Evolutionary conservation across 2,888 invertebrate species (phyloP).

Genomic region (Bhutanitis thaidina): DNA sequence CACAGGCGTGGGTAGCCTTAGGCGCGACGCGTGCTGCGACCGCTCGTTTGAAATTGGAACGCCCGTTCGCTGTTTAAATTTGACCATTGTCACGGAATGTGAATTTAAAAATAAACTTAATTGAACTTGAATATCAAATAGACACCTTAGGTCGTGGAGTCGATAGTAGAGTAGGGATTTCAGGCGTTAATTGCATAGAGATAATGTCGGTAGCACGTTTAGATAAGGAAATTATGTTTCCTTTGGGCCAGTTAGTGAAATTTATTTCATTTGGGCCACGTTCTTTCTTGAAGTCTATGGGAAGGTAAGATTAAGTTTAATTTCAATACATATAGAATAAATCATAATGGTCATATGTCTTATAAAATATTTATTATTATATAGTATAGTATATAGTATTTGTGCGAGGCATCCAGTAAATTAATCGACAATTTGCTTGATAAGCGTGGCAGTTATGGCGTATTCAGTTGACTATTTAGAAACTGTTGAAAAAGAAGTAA

Average conservation of each 20-base stretch:
- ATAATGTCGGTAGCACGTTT: not conserved
- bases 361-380: too few species aligned
- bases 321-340: too few species aligned
- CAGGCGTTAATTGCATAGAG: not conserved
- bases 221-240: not conserved
- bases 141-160: conserved; percentile 8
- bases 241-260: not conserved
- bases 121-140: conserved; percentile 17
- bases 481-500: too few species aligned
- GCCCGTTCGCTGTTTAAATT: conserved; percentile 48
- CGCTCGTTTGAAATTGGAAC: conserved; percentile 49
- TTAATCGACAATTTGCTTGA: too few species aligned
- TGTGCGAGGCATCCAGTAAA: too few species aligned
- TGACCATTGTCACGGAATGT: conserved; percentile 55
- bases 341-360: too few species aligned
- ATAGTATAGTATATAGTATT: too few species aligned
- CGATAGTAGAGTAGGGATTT: conserved; percentile 18
- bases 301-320: too few species aligned
- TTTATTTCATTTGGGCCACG: not conserved
- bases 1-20: conserved; percentile 16
- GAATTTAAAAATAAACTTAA: conserved; percentile 23
- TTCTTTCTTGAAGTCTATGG: too few species aligned
- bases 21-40: conserved; percentile 19
- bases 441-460: too few species aligned
- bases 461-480: too few species aligned